Percentiles rank a stretch among this genome's conserved stretches.
These are phyloP conservation scores for Lasioglossum zephyrum DNA, from an alignment of 2,888 invertebrate species.

Conservation along the genomic window DNA sequence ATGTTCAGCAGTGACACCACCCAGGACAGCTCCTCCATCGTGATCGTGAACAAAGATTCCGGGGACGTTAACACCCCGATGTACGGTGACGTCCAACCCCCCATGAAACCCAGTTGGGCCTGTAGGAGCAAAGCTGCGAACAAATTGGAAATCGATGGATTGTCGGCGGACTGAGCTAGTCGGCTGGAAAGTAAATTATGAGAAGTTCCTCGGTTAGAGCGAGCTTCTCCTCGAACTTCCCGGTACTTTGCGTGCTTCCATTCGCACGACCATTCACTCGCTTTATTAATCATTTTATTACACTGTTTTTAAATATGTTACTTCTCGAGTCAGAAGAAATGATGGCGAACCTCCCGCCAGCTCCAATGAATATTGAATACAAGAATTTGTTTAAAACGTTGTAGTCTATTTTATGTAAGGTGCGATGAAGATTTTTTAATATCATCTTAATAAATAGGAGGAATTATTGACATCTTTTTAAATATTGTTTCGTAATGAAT, in stretches of 20 bases:
- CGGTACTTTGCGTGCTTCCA: background rate
- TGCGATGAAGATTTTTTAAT: too few species aligned
- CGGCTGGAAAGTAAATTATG: conserved; percentile 10
- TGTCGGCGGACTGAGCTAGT: background rate
- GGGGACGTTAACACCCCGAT: conserved; percentile 64
- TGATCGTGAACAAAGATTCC: conserved; percentile 67
- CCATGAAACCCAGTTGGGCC: conserved; percentile 53
- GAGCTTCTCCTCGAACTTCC: background rate
- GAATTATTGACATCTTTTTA: too few species aligned
- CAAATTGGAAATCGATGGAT: conserved; percentile 24
- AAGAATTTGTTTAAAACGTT: background rate
- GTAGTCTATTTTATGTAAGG: too few species aligned
- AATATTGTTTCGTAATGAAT: too few species aligned
- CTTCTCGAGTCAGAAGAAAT: background rate
- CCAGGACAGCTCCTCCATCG: conserved; percentile 74
- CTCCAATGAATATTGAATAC: background rate
- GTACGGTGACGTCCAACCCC: conserved; percentile 77
- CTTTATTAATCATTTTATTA: background rate
- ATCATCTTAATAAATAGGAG: too few species aligned
- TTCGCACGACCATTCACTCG: background rate
- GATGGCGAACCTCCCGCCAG: background rate
- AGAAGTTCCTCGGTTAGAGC: background rate
- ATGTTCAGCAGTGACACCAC: conserved; percentile 75
- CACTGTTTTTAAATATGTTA: background rate
- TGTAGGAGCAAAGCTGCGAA: conserved; percentile 51